A percentile compares a stretch with the other conserved stretches of the same genome.
Conservation (phyloP, 2,888 invertebrate genomes). For the Ormyrus labotus region DNA sequence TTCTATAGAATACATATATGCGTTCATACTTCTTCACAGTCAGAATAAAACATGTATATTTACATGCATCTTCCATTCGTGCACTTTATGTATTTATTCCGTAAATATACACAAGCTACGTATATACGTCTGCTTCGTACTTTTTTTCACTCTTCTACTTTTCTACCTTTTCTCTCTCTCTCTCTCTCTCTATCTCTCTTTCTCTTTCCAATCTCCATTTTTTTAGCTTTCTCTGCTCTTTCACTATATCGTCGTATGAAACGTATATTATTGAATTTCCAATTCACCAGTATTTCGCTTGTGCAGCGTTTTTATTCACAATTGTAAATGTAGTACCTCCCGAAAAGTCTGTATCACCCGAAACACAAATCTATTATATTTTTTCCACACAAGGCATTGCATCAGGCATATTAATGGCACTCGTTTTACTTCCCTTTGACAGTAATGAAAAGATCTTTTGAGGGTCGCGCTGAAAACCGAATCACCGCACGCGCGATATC, state of each 20-base stretch:
- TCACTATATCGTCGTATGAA: slow-evolving; percentile 67
- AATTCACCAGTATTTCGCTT: slow-evolving; percentile 73
- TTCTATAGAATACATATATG: slow-evolving; percentile 20
- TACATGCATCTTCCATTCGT: slow-evolving; percentile 44
- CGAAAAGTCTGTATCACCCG: slow-evolving; percentile 60
- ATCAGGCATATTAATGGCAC: slow-evolving; percentile 25
- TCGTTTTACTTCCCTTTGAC: not conserved
- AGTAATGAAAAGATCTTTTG: slow-evolving; percentile 15
- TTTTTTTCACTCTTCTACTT: slow-evolving; percentile 49
- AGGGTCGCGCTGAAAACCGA: not conserved
- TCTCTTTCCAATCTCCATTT: slow-evolving; percentile 21
- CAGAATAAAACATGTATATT: slow-evolving; percentile 53
- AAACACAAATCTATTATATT: slow-evolving; percentile 43
- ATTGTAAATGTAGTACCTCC: slow-evolving; percentile 75
- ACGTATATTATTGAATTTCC: slow-evolving; percentile 60
- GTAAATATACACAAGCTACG: slow-evolving; percentile 49
- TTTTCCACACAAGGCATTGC: slow-evolving; percentile 43
- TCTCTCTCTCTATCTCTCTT: slow-evolving; percentile 49
- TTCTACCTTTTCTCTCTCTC: slow-evolving; percentile 46
- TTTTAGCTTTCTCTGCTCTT: slow-evolving; percentile 47
- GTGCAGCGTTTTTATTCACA: slow-evolving; percentile 75
- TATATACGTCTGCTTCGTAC: slow-evolving; percentile 43
- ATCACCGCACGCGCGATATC: slow-evolving; percentile 15
- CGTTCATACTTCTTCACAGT: slow-evolving; percentile 26
- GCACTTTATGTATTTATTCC: slow-evolving; percentile 53